These are phyloP conservation scores for Catocala sponsa DNA, from an alignment of 2,888 invertebrate species.

Conservation along the genomic window DNA sequence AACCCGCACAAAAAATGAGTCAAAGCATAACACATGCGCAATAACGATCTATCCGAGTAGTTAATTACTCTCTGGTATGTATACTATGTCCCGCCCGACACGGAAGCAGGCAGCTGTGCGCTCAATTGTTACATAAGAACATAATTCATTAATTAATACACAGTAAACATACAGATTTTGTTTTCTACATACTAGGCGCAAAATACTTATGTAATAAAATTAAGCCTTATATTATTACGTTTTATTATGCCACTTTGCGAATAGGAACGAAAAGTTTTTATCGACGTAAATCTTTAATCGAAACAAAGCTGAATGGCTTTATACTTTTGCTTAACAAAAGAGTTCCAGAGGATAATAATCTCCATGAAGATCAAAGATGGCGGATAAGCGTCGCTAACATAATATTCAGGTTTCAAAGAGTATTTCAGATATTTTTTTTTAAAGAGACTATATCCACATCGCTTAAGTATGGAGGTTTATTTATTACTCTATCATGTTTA, in stretches of 20 bases:
- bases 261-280: slow-evolving; percentile 20
- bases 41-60: slow-evolving; percentile 16
- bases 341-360: slow-evolving; percentile 32
- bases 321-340: slow-evolving; percentile 28
- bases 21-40: slow-evolving; percentile 9
- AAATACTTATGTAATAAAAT: slow-evolving; percentile 1
- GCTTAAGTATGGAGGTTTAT: too few species aligned
- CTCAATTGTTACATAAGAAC: slow-evolving; percentile 32
- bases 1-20: slow-evolving; percentile 1
- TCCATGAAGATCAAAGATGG: slow-evolving; percentile 9
- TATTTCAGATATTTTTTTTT: slow-evolving; percentile 15
- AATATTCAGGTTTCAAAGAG: slow-evolving; percentile 19
- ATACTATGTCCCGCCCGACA: slow-evolving; percentile 15
- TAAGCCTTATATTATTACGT: not conserved
- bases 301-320: slow-evolving; percentile 14
- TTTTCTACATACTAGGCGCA: slow-evolving; percentile 13
- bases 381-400: slow-evolving; percentile 21
- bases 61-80: slow-evolving; percentile 42
- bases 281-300: slow-evolving; percentile 7
- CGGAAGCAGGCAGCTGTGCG: slow-evolving; percentile 33
- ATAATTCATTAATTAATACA: slow-evolving; percentile 12
- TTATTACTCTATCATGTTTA: too few species aligned
- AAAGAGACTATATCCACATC: too few species aligned
- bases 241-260: slow-evolving; percentile 1
- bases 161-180: slow-evolving; percentile 21